Evolutionary conservation across 1,140 invertebrate species (phyloP), one percentile per base, ranked within the genome.

Genomic region (Battus philenor): DNA sequence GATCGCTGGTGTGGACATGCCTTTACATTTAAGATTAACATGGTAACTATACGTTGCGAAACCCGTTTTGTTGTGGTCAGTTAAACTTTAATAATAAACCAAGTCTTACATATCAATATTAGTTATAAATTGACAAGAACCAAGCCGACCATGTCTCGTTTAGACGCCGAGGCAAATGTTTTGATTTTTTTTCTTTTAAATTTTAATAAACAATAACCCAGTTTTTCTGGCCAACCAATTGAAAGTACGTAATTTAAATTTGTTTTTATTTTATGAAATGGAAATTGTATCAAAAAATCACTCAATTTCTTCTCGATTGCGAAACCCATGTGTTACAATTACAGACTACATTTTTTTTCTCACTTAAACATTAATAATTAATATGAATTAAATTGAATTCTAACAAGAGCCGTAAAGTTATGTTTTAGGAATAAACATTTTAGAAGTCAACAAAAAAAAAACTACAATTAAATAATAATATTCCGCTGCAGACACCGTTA

Each of bases 381-480:
- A 38, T 9, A 55, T 68, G 52, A 62, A 54, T 56, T 59, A 61
- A 61, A 67, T n/a, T n/a, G n/a, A n/a, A n/a, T n/a, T 53, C 47
- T 60, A 70, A 70, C 58, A 61, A 65, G 59, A 68, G 58, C 60
- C 29, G 54, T 50, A 72, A 78, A 80, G 79, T 74, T 83, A 83
- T 75, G 58, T 72, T 64, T 63, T 75, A 80, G 76, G 76, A 83
- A 80, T 80, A 80, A 75, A 78, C 60, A 68, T 80, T 83, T 76
- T 67, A 77, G 68, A 69, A 58, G 12, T 77, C 73, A 83, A 83
- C 75, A 79, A 74, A 69, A 77, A 50, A 52, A 50, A 50, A 45
- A 54, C 48, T 52, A 46, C 44, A 34, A 57, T 32, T 56, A 54
- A 34, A 51, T 63, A 50, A 68, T 65, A 60, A 68, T 71, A 70